Evolutionary conservation across 2,888 invertebrate species (phyloP).

Genomic region (Thecophora atra): DNA sequence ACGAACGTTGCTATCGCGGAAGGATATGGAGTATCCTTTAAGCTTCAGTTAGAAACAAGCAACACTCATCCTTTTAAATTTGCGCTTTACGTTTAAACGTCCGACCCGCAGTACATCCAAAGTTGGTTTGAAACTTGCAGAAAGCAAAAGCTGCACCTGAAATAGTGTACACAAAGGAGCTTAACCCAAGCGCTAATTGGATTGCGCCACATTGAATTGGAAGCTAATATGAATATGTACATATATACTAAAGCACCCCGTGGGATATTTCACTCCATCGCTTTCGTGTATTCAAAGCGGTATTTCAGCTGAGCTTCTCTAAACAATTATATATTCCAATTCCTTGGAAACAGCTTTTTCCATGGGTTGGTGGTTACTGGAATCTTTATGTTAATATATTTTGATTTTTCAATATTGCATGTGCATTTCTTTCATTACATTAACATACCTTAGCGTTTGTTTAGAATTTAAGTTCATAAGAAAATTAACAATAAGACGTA

Average conservation of each 20-base stretch:
- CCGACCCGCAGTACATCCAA: constrained; percentile 62
- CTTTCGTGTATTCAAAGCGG: constrained; percentile 7
- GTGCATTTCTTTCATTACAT: background rate
- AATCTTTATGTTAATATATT: background rate
- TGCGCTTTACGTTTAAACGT: constrained; percentile 55
- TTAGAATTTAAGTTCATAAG: constrained; percentile 33
- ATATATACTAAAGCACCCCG: too few relatives aligned
- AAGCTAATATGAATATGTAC: too few relatives aligned
- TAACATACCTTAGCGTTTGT: constrained; percentile 17
- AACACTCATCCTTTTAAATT: constrained; percentile 39
- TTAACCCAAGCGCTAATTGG: constrained; percentile 60
- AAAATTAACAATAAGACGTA: background rate
- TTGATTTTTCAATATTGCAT: background rate
- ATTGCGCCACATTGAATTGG: constrained; percentile 58
- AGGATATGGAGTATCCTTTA: background rate
- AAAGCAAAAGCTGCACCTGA: constrained; percentile 50
- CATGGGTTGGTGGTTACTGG: background rate
- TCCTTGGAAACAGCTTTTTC: background rate
- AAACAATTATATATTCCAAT: background rate
- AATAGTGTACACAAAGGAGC: constrained; percentile 47
- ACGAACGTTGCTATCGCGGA: background rate
- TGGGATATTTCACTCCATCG: constrained; percentile 43
- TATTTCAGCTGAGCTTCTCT: background rate
- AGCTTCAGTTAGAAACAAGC: background rate
- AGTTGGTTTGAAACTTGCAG: constrained; percentile 59